Evolutionary conservation across 2,888 invertebrate genomes (phyloP).

Genomic region (Caenorhabditis doughertyi): DNA sequence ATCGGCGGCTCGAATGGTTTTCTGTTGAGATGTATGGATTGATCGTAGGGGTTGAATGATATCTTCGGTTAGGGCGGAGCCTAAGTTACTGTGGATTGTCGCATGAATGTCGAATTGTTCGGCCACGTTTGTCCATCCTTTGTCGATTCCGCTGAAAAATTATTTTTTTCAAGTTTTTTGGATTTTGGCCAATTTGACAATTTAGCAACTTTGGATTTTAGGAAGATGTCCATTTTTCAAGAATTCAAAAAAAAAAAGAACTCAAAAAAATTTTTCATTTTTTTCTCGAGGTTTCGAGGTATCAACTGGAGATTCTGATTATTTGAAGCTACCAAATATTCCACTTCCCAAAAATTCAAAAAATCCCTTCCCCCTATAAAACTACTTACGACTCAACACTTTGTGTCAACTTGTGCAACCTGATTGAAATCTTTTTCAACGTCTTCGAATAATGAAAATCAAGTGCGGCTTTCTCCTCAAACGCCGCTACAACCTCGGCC

Average conservation of each 20-base stretch:
- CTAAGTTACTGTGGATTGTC: slow-evolving; percentile 77
- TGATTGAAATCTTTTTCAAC: slow-evolving; percentile 70
- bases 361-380: neutral
- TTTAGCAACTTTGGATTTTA: no score
- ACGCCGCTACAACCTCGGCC: slow-evolving; percentile 69
- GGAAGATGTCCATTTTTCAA: no score
- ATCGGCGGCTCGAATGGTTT: slow-evolving; percentile 71
- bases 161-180: neutral
- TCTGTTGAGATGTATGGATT: slow-evolving; percentile 71
- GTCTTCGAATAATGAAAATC: slow-evolving; percentile 74
- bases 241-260: no score
- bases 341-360: neutral
- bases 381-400: slow-evolving; percentile 66
- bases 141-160: slow-evolving; percentile 73
- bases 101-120: slow-evolving; percentile 77
- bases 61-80: slow-evolving; percentile 75
- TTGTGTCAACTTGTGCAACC: slow-evolving; percentile 71
- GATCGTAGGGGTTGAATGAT: slow-evolving; percentile 75
- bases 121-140: slow-evolving; percentile 75
- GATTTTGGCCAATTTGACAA: no score
- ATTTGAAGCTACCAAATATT: no score
- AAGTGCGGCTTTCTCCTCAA: slow-evolving; percentile 74
- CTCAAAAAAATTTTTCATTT: no score
- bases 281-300: no score
- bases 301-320: no score